Evolutionary conservation across 2,113 vertebrate species (phyloP).

Genomic region (Falcunculus frontatus): DNA sequence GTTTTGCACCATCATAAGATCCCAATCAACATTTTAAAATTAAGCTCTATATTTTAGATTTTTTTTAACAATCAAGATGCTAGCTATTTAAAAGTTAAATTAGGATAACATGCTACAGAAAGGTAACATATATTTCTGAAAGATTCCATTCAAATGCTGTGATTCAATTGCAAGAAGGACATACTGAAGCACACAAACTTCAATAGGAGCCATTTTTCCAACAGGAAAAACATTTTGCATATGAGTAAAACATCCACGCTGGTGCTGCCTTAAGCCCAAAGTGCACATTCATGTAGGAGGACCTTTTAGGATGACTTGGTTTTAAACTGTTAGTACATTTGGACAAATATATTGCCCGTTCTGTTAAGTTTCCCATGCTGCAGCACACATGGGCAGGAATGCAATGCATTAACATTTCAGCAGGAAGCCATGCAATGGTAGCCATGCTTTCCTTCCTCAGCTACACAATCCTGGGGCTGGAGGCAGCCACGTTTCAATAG

Average conservation of each 20-base stretch:
- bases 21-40: not conserved
- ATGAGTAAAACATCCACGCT: not conserved
- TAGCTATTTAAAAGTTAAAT: not conserved
- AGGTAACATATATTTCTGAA: not conserved
- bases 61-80: not conserved
- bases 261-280: not conserved
- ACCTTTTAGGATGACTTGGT: not conserved
- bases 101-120: not conserved
- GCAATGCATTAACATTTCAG: not conserved
- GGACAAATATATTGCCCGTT: not conserved
- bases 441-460: not conserved
- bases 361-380: not conserved
- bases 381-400: not conserved
- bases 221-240: not conserved
- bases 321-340: not conserved
- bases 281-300: accelerated
- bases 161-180: not conserved
- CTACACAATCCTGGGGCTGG: not conserved
- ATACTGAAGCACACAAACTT: not conserved
- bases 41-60: not conserved
- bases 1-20: not conserved
- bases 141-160: not conserved
- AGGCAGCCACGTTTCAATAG: not conserved
- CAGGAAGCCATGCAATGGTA: not conserved
- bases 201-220: not conserved